Base-by-base conservation (phyloP, 2,797 vertebrate genomes). In the Pteronotus mesoamericanus region DNA sequence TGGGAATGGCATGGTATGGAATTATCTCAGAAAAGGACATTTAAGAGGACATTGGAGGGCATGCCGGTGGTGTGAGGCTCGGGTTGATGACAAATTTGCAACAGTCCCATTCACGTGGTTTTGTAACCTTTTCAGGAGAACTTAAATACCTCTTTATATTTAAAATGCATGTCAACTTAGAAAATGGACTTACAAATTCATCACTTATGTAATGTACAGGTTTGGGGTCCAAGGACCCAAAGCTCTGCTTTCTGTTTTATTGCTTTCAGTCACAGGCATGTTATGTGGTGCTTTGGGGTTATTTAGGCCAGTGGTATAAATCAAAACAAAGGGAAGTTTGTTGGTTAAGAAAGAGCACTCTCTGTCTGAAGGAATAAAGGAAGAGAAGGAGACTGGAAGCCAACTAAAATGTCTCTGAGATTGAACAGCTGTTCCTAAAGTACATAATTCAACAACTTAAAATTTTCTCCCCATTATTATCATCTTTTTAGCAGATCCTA, bases 281-380 rank as follows among this genome's bases (percentile, higher is more conserved):
- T 26, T 32, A 9, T 21, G 18, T 72, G 42, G 26, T 66, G 48
- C 46, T 89, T 61, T 48, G 66, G 42, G 66, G 51, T 91, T 92
- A 87, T 86, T 96, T 74, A 93, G 93, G 61, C 83, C 64, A 78
- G 55, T 82, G 48, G 37, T 97, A 14, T 95, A 94, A 79, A 44
- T 86, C 91, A 88, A 93, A 96, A 97, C 96, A 97, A 96, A 96
- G 71, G 85, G 48, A 97, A 95, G 55, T 53, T 90, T 96, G 95
- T 95, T 75, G 34, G 66, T 78, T 96, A 80, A 95, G 68, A 97
- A 97, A 94, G 84, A 78, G 5, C 86, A 42, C 26, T 75, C 68
- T 78, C 57, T 96, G 82, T 95, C 66, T 79, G 48, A 75, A 82
- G 64, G 66, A 80, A 71, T 88, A 48, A 55, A 85, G 57, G 66